Conservation (phyloP, 2,888 invertebrate genomes). For the Aphodius granarius region DNA sequence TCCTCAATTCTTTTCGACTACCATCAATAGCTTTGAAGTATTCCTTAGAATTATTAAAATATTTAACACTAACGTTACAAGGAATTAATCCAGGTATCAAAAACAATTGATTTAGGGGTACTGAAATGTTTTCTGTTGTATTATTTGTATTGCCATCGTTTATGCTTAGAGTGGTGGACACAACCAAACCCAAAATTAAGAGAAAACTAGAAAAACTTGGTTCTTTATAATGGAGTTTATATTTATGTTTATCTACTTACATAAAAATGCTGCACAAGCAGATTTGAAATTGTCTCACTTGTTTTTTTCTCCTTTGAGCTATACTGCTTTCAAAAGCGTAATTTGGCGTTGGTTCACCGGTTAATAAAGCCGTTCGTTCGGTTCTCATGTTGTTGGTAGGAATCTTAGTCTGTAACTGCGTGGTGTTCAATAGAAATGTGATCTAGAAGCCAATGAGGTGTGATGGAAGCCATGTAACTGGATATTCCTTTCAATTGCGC, state of each 20-base stretch:
- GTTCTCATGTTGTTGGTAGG: constrained; percentile 30
- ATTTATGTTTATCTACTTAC: constrained; percentile 58
- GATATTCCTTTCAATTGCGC: constrained; percentile 30
- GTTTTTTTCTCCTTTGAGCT: constrained; percentile 56
- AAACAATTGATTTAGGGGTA: constrained; percentile 15
- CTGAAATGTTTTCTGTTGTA: constrained; percentile 40
- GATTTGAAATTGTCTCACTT: constrained; percentile 67
- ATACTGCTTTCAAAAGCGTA: constrained; percentile 59
- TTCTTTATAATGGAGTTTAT: not conserved
- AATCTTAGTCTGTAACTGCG: constrained; percentile 13
- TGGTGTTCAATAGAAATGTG: constrained; percentile 34
- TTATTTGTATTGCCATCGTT: constrained; percentile 25
- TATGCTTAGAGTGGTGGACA: constrained; percentile 27
- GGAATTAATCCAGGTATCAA: constrained; percentile 17
- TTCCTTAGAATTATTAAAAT: constrained; percentile 42
- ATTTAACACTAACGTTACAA: not conserved
- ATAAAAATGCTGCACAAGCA: constrained; percentile 68
- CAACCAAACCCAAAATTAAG: constrained; percentile 36
- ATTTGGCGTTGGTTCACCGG: constrained; percentile 50
- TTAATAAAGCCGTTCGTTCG: constrained; percentile 59
- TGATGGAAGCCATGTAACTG: constrained; percentile 38
- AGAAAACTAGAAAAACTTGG: constrained; percentile 36
- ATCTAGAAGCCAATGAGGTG: constrained; percentile 45
- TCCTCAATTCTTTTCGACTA: constrained; percentile 61
- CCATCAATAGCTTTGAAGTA: constrained; percentile 57